Evolutionary conservation across 2,113 vertebrate genomes (phyloP).

Genomic region (Bambusicola thoracicus): DNA sequence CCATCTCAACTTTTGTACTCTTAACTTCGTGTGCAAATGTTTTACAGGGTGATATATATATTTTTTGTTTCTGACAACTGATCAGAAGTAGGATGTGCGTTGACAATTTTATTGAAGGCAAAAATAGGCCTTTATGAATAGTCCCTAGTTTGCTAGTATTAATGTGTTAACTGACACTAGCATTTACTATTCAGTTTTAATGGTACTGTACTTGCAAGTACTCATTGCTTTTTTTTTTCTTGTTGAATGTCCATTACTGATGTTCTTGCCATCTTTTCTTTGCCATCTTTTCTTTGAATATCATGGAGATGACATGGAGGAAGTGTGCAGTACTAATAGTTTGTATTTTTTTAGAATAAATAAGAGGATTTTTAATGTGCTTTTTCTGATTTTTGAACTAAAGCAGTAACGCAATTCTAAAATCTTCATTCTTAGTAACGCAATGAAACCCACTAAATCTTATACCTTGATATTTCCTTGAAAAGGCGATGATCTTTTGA

Average conservation of each 20-base stretch:
- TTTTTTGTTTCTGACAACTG: neutral
- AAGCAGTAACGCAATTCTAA: conserved; percentile 16
- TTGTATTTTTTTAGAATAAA: conserved; percentile 29
- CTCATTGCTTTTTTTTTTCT: neutral
- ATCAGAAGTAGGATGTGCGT: conserved; percentile 21
- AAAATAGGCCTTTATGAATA: conserved; percentile 31
- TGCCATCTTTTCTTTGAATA: conserved; percentile 28
- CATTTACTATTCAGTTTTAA: conserved; percentile 23
- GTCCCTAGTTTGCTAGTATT: conserved; percentile 24
- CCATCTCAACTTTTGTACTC: conserved; percentile 32
- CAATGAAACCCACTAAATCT: neutral
- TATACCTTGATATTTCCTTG: neutral
- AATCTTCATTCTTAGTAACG: conserved; percentile 33
- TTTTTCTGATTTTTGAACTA: conserved; percentile 35
- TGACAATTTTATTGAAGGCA: conserved; percentile 19
- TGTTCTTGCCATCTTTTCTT: conserved; percentile 17
- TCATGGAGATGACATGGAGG: neutral
- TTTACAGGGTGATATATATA: conserved; percentile 7
- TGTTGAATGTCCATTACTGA: neutral
- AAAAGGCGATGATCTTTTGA: conserved; percentile 3
- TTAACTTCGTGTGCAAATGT: conserved; percentile 17
- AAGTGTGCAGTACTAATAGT: conserved; percentile 18
- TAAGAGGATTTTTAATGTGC: neutral
- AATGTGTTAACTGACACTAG: neutral
- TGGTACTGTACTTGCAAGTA: conserved; percentile 21